Evolutionary conservation across 53 echinoderm and acorn worm genomes (phyloP).

Genomic region (Holothuria scabra): DNA sequence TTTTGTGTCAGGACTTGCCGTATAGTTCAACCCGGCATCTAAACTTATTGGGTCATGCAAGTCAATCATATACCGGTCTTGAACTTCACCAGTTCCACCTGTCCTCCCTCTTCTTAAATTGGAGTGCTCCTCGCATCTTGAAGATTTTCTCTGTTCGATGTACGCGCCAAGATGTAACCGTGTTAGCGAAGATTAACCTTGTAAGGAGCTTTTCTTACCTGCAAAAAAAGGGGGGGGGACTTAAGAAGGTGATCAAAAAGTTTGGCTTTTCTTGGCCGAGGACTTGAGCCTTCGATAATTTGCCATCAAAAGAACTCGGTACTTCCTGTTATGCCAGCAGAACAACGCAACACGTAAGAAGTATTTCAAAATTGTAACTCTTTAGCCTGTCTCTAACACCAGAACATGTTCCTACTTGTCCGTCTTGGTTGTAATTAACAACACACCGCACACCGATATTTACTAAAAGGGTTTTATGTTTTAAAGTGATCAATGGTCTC

Average conservation of each 20-base stretch:
- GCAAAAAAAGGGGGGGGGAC: conserved; percentile 51
- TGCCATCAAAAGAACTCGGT: conserved; percentile 26
- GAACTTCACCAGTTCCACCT: background rate
- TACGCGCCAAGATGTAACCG: conserved; percentile 41
- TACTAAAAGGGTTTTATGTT: no score
- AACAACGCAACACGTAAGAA: no score
- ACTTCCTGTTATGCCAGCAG: no score
- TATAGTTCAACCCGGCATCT: conserved; percentile 21
- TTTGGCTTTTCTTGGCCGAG: conserved; percentile 62
- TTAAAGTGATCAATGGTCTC: no score
- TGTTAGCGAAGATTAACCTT: background rate
- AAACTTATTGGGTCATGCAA: conserved; percentile 5
- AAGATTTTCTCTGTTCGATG: conserved; percentile 42
- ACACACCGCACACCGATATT: no score
- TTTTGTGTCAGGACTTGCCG: conserved; percentile 2
- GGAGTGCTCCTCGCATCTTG: conserved; percentile 25
- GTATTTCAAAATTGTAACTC: no score
- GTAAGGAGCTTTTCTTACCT: conserved; percentile 54
- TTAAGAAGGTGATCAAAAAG: conserved; percentile 35
- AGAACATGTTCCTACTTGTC: no score
- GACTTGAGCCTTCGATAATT: conserved; percentile 9
- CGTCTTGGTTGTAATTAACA: no score
- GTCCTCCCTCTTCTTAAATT: conserved; percentile 12
- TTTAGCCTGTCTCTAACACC: no score
- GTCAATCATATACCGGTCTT: background rate